Percentiles rank a stretch among this genome's conserved stretches.
These are phyloP conservation scores for Drosophila equinoxialis DNA, from an alignment of 1,140 invertebrate genomes.

Conservation along the genomic window DNA sequence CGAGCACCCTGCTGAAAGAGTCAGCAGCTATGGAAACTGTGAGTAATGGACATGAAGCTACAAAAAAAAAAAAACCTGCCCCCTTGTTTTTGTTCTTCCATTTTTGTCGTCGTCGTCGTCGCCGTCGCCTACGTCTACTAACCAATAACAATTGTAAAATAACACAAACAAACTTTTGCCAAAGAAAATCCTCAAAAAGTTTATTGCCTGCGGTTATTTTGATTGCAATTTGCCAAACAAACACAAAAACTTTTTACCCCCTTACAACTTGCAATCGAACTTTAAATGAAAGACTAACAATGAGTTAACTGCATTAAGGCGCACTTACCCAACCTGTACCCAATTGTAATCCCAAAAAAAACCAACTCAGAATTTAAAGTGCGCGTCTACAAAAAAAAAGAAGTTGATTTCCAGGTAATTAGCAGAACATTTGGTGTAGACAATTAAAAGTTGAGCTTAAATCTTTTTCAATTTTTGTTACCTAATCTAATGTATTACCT, in stretches of 20 bases:
- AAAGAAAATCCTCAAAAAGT: constrained; percentile 54
- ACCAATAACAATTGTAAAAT: constrained; percentile 58
- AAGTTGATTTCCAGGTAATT: not conserved
- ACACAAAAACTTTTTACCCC: constrained; percentile 35
- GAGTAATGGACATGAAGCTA: constrained; percentile 55
- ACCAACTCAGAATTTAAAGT: not conserved
- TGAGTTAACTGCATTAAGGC: constrained; percentile 47
- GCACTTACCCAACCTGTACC: not conserved
- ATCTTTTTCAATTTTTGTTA: too few relatives aligned
- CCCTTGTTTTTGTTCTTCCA: not conserved
- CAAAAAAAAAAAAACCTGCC: constrained; percentile 25
- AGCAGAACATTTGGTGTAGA: not conserved
- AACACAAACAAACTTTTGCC: constrained; percentile 33
- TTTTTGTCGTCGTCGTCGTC: constrained; percentile 4
- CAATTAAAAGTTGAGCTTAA: not conserved
- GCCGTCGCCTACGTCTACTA: constrained; percentile 48
- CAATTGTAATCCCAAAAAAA: constrained; percentile 1
- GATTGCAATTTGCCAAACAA: constrained; percentile 67
- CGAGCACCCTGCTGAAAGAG: not conserved
- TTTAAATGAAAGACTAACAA: constrained; percentile 62
- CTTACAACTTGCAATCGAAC: constrained; percentile 52
- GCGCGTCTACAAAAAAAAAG: not conserved
- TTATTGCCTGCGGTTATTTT: constrained; percentile 74
- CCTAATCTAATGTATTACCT: too few relatives aligned
- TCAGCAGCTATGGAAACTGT: constrained; percentile 46